Percentiles rank a stretch among this genome's conserved stretches.
Conservation (phyloP, 2,888 invertebrate species). For the Limulus polyphemus region DNA sequence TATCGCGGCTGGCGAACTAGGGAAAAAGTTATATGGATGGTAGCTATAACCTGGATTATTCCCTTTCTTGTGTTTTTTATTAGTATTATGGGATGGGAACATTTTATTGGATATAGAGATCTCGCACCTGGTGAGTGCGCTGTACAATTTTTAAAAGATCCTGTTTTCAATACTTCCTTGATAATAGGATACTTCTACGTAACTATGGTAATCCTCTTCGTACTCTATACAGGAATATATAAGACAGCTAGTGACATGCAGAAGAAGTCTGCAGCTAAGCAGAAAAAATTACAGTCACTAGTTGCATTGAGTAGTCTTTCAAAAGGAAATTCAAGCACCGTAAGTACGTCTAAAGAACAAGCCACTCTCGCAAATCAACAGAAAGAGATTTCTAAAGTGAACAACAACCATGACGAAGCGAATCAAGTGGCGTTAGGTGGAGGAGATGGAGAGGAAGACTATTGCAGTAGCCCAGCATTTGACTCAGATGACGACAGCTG, state of each 20-base stretch:
- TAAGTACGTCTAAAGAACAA: slow-evolving; percentile 58
- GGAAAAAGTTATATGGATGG: slow-evolving; percentile 84
- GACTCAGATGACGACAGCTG: slow-evolving; percentile 75
- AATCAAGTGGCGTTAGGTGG: slow-evolving; percentile 33
- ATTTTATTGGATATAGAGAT: slow-evolving; percentile 85
- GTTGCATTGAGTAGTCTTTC: slow-evolving; percentile 72
- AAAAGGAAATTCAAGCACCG: slow-evolving; percentile 54
- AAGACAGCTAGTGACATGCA: slow-evolving; percentile 96
- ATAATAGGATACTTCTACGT: slow-evolving; percentile 97
- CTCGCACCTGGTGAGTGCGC: slow-evolving; percentile 77
- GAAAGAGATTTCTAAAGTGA: too few relatives aligned
- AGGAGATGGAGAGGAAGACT: slow-evolving; percentile 47
- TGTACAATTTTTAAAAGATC: slow-evolving; percentile 94
- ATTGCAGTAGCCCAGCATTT: slow-evolving; percentile 82
- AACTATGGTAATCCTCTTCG: slow-evolving; percentile 84
- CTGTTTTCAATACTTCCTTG: slow-evolving; percentile 89
- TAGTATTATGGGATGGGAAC: slow-evolving; percentile 98
- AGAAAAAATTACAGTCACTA: slow-evolving; percentile 89
- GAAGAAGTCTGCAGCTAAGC: slow-evolving; percentile 89
- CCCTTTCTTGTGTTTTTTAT: slow-evolving; percentile 93
- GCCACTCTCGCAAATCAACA: background rate
- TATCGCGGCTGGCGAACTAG: slow-evolving; percentile 96
- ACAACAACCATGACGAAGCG: background rate
- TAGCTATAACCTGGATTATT: slow-evolving; percentile 90
- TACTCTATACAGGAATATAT: slow-evolving; percentile 92